Percentiles rank a stretch among this genome's conserved stretches.
phyloP scores from a whole-genome alignment of 2,888 invertebrate genomes.

The Chironomus tentans region DNA sequence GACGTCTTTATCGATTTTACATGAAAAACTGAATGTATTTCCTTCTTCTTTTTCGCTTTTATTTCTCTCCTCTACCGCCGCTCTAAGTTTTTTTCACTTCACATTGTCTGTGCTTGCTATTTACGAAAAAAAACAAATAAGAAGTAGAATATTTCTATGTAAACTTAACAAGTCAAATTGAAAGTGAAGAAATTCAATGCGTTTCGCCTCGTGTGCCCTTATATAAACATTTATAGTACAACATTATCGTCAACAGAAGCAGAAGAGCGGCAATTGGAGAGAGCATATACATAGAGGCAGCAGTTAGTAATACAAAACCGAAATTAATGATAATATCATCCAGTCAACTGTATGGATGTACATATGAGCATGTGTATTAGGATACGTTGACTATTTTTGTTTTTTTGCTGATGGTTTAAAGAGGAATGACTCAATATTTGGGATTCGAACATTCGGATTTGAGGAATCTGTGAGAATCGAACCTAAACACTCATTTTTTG shows the following conservation, averaged over 20 bases:
- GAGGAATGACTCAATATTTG: too few relatives aligned
- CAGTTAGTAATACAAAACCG: too few relatives aligned
- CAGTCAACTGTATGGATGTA: too few relatives aligned
- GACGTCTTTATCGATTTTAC: slow-evolving; percentile 27
- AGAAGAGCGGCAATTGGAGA: not conserved
- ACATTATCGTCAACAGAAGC: not conserved
- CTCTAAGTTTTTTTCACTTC: slow-evolving; percentile 18
- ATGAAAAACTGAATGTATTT: slow-evolving; percentile 24
- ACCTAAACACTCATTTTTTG: too few relatives aligned
- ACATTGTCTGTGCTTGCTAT: slow-evolving; percentile 20
- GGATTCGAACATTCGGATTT: too few relatives aligned
- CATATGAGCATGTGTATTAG: too few relatives aligned
- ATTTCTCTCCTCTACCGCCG: not conserved
- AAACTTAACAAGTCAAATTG: slow-evolving; percentile 4
- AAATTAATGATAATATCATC: too few relatives aligned
- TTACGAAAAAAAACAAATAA: not conserved
- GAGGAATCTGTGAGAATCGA: too few relatives aligned
- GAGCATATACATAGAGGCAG: not conserved
- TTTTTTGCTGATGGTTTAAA: too few relatives aligned
- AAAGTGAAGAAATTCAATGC: slow-evolving; percentile 22
- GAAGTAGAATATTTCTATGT: slow-evolving; percentile 9
- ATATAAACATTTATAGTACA: slow-evolving; percentile 13
- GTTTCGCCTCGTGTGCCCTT: slow-evolving; percentile 3
- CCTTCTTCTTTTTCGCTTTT: not conserved
- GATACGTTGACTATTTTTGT: too few relatives aligned